Conservation (phyloP, 1,140 invertebrate species). For the Drosophila watanabei region DNA sequence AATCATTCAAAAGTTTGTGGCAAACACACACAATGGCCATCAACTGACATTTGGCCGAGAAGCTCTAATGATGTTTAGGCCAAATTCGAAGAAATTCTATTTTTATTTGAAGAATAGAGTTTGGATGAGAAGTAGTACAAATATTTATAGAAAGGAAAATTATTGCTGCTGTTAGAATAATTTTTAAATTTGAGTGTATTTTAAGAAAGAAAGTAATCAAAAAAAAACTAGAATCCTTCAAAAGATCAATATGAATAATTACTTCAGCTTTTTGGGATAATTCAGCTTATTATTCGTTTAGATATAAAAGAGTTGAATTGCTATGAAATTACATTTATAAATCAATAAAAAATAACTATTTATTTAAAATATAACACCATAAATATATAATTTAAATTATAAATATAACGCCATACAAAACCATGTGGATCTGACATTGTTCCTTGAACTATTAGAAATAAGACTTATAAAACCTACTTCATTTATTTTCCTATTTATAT, state of each 20-base stretch:
- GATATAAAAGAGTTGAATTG: no score
- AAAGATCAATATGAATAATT: neutral
- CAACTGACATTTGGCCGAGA: constrained; percentile 16
- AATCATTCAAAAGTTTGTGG: constrained; percentile 43
- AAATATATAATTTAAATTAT: neutral
- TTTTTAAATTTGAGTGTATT: neutral
- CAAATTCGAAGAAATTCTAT: constrained; percentile 1
- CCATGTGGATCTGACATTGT: no score
- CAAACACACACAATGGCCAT: constrained; percentile 37
- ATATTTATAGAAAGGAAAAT: neutral
- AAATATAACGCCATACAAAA: no score
- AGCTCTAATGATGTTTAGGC: constrained; percentile 4
- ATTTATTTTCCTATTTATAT: neutral
- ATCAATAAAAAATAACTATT: no score
- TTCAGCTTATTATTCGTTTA: no score
- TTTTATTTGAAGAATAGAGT: neutral
- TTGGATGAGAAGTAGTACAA: neutral
- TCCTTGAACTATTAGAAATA: neutral
- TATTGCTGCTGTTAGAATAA: neutral
- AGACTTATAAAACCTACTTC: neutral
- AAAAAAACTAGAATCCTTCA: neutral
- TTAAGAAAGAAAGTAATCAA: neutral
- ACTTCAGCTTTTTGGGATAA: no score
- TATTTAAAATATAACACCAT: no score
- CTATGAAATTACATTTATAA: no score